Conservation (phyloP, 1,140 invertebrate species). For the Colletes gigas region DNA sequence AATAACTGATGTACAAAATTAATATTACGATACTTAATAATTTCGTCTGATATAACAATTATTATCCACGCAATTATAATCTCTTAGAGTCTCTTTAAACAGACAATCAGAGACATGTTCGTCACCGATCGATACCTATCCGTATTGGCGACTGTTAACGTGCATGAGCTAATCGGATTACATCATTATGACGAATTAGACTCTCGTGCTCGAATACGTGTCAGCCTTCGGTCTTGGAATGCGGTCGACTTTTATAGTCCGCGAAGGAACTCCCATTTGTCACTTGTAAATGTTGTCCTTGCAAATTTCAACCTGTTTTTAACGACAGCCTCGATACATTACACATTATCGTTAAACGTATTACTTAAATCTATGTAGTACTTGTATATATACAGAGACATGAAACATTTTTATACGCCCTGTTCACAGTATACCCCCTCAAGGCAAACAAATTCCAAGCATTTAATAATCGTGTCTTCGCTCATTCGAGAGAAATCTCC, state of each 20-base stretch:
- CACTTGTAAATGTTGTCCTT: background rate
- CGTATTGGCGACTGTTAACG: conserved; percentile 42
- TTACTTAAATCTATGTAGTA: too few species aligned
- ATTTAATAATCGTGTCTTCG: too few species aligned
- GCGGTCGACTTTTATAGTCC: background rate
- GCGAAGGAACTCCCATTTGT: background rate
- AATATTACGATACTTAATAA: too few species aligned
- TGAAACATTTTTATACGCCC: too few species aligned
- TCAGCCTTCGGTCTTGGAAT: conserved; percentile 42
- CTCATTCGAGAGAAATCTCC: too few species aligned
- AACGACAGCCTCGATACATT: background rate
- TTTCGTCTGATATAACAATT: conserved; percentile 4
- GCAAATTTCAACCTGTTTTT: background rate
- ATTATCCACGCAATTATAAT: background rate
- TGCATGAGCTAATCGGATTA: conserved; percentile 61
- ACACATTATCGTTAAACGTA: too few species aligned
- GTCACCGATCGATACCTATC: conserved; percentile 34
- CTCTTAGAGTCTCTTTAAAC: background rate
- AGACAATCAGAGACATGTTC: background rate
- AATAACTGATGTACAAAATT: too few species aligned
- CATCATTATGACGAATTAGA: conserved; percentile 65
- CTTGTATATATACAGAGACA: too few species aligned
- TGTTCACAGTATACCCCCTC: too few species aligned
- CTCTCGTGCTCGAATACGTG: conserved; percentile 46
- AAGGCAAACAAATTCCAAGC: too few species aligned